Evolutionary conservation across 2,797 vertebrate genomes (phyloP).

Genomic region (Cynodonichthys magdalenae): DNA sequence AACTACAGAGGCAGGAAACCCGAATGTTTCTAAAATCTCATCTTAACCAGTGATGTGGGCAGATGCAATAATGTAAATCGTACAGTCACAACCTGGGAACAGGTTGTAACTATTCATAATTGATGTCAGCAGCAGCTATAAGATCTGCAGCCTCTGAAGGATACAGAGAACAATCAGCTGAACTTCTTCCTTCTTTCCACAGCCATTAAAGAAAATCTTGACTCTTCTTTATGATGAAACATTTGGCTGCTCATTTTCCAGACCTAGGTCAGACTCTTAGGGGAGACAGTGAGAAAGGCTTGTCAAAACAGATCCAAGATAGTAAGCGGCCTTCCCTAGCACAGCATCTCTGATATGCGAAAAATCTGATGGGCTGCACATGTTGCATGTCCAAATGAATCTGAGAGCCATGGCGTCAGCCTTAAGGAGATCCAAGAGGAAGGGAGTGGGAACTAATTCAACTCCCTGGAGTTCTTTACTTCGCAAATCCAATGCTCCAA

Average conservation of each 20-base stretch:
- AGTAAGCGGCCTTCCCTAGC: slow-evolving; percentile 29
- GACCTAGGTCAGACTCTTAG: slow-evolving; percentile 51
- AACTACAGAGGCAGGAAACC: too few species aligned
- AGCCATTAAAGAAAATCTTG: slow-evolving; percentile 24
- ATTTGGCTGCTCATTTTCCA: slow-evolving; percentile 59
- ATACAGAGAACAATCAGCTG: too few species aligned
- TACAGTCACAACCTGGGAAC: too few species aligned
- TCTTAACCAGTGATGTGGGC: too few species aligned
- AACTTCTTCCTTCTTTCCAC: too few species aligned
- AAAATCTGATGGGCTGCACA: slow-evolving; percentile 73
- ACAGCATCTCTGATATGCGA: slow-evolving; percentile 70
- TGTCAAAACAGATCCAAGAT: slow-evolving; percentile 68
- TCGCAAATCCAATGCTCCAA: slow-evolving; percentile 49
- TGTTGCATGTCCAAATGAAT: slow-evolving; percentile 68
- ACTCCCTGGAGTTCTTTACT: slow-evolving; percentile 44
- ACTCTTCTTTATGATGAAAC: slow-evolving; percentile 54
- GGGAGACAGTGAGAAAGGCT: slow-evolving; percentile 57
- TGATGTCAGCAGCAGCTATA: too few species aligned
- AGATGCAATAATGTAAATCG: too few species aligned
- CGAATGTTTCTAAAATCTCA: too few species aligned
- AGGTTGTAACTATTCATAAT: too few species aligned
- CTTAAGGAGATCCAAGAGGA: slow-evolving; percentile 58
- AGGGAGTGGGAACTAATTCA: slow-evolving; percentile 48
- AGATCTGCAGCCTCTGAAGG: too few species aligned
- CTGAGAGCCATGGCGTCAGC: slow-evolving; percentile 56